A percentile compares a stretch with the other conserved stretches of the same genome.
Conservation (phyloP, 2,797 vertebrate genomes). For the Sebastes wilsoni region DNA sequence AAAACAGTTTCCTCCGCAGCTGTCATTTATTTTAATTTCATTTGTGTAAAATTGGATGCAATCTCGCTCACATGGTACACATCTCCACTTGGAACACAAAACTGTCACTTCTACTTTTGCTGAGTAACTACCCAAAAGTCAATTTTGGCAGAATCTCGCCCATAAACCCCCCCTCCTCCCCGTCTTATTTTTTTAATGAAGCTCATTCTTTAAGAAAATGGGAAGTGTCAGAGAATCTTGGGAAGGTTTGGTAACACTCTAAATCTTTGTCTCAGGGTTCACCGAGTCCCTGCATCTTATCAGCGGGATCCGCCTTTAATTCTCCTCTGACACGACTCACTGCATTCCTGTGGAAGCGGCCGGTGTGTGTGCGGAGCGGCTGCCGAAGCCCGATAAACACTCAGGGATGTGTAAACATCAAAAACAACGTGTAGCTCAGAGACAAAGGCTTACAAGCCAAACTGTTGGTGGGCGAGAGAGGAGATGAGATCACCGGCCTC, state of each 20-base stretch:
- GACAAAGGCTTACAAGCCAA: conserved; percentile 3
- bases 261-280: conserved; percentile 23
- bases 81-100: background rate
- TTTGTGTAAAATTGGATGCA: conserved; percentile 1
- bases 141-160: conserved; percentile 7
- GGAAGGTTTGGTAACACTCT: conserved; percentile 14
- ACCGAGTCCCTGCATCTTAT: conserved; percentile 24
- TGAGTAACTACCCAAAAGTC: conserved; percentile 7
- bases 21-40: conserved; percentile 19
- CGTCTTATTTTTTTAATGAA: conserved; percentile 23
- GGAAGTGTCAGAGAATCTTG: conserved; percentile 25
- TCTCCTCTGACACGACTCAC: conserved; percentile 29
- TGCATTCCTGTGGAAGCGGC: conserved; percentile 31
- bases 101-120: conserved; percentile 3
- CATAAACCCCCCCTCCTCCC: background rate
- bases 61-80: background rate
- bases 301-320: conserved; percentile 35
- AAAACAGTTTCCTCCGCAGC: background rate
- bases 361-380: background rate
- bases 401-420: conserved; percentile 23
- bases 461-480: background rate
- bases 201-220: conserved; percentile 39
- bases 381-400: conserved; percentile 21
- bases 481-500: background rate
- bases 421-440: conserved; percentile 4